Evolutionary conservation across 1,140 invertebrate genomes (phyloP).

Genomic region (Epicauta chinensis): DNA sequence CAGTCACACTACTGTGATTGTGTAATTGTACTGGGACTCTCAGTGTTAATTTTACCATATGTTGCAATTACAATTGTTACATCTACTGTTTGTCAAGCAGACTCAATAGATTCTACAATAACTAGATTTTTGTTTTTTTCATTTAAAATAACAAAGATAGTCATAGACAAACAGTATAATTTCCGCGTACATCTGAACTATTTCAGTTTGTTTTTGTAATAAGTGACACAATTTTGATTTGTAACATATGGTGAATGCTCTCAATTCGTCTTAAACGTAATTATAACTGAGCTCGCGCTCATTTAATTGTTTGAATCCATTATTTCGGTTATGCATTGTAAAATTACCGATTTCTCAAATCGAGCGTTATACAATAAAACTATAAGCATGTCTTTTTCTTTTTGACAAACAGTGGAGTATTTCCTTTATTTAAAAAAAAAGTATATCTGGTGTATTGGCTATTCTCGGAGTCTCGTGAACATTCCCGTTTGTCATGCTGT

Average conservation of each 20-base stretch:
- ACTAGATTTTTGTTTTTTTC: constrained; percentile 6
- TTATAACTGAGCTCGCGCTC: constrained; percentile 27
- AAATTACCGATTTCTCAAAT: neutral
- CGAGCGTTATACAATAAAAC: constrained; percentile 18
- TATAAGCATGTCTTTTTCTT: constrained; percentile 13
- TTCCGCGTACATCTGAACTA: too few species aligned
- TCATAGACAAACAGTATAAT: neutral
- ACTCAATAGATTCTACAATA: constrained; percentile 1
- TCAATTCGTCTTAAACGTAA: constrained; percentile 30
- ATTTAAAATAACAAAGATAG: neutral
- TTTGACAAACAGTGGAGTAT: constrained; percentile 30
- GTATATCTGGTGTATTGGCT: constrained; percentile 8
- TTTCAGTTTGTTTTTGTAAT: constrained; percentile 23
- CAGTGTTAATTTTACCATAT: constrained; percentile 40
- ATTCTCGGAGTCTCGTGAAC: constrained; percentile 28
- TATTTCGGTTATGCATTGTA: too few species aligned
- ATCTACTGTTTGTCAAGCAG: constrained; percentile 15
- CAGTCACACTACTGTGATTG: constrained; percentile 32
- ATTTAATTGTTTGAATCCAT: constrained; percentile 28
- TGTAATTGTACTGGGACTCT: constrained; percentile 32
- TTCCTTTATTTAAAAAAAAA: constrained; percentile 9
- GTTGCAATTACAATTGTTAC: constrained; percentile 35
- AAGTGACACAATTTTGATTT: constrained; percentile 29
- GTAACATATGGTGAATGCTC: constrained; percentile 40
- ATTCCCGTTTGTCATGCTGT: constrained; percentile 41